Evolutionary conservation across 2,113 vertebrate genomes (phyloP), one percentile per base, ranked within the genome.

Genomic region (Neolamprologus sp.): DNA sequence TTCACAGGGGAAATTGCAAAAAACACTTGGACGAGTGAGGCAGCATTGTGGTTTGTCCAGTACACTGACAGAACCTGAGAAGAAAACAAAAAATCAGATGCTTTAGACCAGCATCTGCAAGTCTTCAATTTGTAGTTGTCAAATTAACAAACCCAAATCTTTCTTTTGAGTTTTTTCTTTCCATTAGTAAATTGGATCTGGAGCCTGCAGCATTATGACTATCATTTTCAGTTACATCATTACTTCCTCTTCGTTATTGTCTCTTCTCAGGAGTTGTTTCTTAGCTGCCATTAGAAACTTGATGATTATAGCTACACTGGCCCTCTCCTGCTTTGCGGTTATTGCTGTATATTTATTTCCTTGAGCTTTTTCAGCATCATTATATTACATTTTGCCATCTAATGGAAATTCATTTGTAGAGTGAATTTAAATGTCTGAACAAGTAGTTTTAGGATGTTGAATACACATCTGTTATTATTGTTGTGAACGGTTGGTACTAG

Each of bases 341-440:
- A 92, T 91, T 92, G 86, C 82, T 86, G 86, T 68, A 86, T 88
- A 85, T 93, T 91, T 81, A 89, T 94, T 90, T 90, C 57, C 82
- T 91, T 87, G 82, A 89, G 92, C 84, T 87, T 90, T 80, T 91
- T 93, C 85, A 49, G 53, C 92, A 54, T 81, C 86, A 83, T 89
- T 86, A 68, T 90, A 86, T 93, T 87, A 87, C 85, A 88, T 87
- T 89, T 79, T 87, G 58, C 55, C 19, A 80, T 92, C 81, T 83
- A 78, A 49, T 30, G 16, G 58, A 85, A 60, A 28, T 53, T 60
- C 5, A 54, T 81, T 58, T 84, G 26, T 75, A 30, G 54, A 85
- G 86, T 75, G 45, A 87, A 54, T 89, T 84, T 13, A 81, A 40
- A 85, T 54, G 33, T 83, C n/a, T 63, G 73, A 84, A 63, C 63